Evolutionary conservation across 2,888 invertebrate genomes (phyloP).

Genomic region (Acleris laterana): DNA sequence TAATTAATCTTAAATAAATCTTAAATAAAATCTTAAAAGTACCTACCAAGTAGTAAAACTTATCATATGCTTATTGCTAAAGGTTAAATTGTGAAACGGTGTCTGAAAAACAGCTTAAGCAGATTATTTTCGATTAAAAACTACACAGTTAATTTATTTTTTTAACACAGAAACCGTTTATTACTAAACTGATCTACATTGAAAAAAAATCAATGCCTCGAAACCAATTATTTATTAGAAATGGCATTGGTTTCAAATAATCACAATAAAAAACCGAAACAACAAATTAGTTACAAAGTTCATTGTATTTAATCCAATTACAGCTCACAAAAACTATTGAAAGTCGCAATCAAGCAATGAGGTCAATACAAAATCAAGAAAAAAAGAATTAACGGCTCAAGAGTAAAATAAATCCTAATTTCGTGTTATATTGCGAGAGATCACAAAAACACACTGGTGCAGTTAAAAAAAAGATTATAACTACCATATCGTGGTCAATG

Average conservation of each 20-base stretch:
- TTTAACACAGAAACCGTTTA: too few relatives aligned
- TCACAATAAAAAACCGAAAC: background rate
- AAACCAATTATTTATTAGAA: too few relatives aligned
- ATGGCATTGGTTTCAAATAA: background rate
- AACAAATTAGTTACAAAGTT: conserved; percentile 7
- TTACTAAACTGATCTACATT: too few relatives aligned
- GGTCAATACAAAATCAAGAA: conserved; percentile 55
- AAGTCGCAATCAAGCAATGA: conserved; percentile 54
- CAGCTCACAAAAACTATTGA: conserved; percentile 49
- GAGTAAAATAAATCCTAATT: conserved; percentile 59
- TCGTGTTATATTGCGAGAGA: conserved; percentile 39
- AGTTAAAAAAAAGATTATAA: background rate
- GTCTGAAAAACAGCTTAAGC: too few relatives aligned
- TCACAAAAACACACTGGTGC: conserved; percentile 43
- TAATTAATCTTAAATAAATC: too few relatives aligned
- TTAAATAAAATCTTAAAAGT: too few relatives aligned
- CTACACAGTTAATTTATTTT: too few relatives aligned
- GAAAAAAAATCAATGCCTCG: background rate
- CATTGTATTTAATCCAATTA: conserved; percentile 35
- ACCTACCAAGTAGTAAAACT: too few relatives aligned
- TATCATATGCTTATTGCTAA: too few relatives aligned
- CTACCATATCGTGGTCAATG: too few relatives aligned
- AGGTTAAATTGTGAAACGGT: too few relatives aligned
- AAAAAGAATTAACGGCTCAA: conserved; percentile 56
- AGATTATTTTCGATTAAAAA: too few relatives aligned